A percentile compares a stretch with the other conserved stretches of the same genome.
These are phyloP conservation scores for Keiferia lycopersicella DNA, from an alignment of 2,888 invertebrate species.

Conservation along the genomic window DNA sequence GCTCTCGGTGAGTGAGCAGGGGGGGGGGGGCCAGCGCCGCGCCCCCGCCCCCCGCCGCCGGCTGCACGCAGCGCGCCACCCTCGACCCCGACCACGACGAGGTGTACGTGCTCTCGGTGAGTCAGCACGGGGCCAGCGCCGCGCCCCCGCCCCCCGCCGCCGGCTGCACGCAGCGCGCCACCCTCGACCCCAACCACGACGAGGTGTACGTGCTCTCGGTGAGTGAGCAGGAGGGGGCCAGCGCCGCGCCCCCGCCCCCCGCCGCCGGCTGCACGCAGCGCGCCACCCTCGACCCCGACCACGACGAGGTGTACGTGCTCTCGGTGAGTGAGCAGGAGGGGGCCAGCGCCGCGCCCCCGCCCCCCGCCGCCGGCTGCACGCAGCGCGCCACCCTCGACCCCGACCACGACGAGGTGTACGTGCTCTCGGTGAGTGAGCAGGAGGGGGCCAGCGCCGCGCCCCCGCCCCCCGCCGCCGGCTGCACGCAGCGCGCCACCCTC, in stretches of 20 bases:
- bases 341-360: conserved; percentile 47
- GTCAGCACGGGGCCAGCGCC: conserved; percentile 65
- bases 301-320: conserved; percentile 91
- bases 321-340: conserved; percentile 82
- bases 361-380: conserved; percentile 89
- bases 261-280: conserved; percentile 92
- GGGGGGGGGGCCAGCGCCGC: conserved; percentile 63
- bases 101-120: conserved; percentile 84
- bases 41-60: conserved; percentile 82
- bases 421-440: conserved; percentile 56
- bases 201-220: conserved; percentile 87
- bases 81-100: conserved; percentile 92
- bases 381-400: conserved; percentile 94
- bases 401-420: conserved; percentile 91
- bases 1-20: conserved; percentile 77
- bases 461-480: conserved; percentile 85
- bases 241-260: conserved; percentile 75
- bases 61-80: conserved; percentile 93
- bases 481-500: conserved; percentile 93
- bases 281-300: conserved; percentile 92
- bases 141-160: conserved; percentile 80
- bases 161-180: conserved; percentile 93
- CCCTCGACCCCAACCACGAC: conserved; percentile 91
- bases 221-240: conserved; percentile 56
- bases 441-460: conserved; percentile 65